Percentiles rank a stretch among this genome's conserved stretches.
Evolutionary conservation across 2,797 vertebrate genomes (phyloP).

Genomic region (Gallinago nigripennis): DNA sequence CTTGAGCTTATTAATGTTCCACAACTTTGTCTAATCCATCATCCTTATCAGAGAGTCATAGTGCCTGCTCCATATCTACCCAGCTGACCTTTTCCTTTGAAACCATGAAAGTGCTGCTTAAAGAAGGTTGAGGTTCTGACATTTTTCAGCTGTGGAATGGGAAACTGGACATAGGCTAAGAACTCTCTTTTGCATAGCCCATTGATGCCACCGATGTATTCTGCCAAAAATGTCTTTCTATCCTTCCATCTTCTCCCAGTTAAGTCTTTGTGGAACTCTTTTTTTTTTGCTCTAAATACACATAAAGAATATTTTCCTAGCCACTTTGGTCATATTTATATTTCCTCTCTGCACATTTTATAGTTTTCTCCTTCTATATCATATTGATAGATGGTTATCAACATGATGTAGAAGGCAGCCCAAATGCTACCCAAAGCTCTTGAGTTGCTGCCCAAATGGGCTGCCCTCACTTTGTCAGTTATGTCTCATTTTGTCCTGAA

Average conservation of each 20-base stretch:
- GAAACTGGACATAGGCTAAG: neutral
- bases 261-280: neutral
- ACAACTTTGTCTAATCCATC: neutral
- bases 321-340: neutral
- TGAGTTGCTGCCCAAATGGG: no score
- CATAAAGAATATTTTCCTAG: neutral
- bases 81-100: neutral
- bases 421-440: neutral
- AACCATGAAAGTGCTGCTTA: neutral
- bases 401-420: neutral
- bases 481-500: neutral
- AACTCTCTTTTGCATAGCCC: accelerated
- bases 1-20: neutral
- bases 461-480: neutral
- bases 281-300: neutral
- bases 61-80: neutral
- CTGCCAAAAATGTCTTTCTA: neutral
- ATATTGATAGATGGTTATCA: neutral
- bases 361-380: neutral
- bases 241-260: neutral
- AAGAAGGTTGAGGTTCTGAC: neutral
- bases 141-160: neutral
- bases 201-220: neutral
- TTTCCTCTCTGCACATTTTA: neutral
- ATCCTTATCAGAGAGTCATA: neutral